Evolutionary conservation across 2,113 vertebrate genomes (phyloP), one percentile per base, ranked within the genome.

Genomic region (Percina caprodes): DNA sequence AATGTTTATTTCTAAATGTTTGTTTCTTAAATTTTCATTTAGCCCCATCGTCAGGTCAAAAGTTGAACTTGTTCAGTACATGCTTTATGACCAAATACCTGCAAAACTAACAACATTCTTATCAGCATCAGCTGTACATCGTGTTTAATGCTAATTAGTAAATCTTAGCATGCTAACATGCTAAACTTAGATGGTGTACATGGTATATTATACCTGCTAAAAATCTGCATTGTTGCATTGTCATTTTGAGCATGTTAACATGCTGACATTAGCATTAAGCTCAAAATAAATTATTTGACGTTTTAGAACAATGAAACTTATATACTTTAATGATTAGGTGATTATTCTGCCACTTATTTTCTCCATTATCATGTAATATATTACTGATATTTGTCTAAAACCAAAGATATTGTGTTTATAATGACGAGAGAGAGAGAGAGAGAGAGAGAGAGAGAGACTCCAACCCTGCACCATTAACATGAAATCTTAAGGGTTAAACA

Each of bases 401-500:
- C 7, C 8, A 48, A n/a, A 55, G 2, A 42, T 11, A 11, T 42
- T 42, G 10, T 42, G 10, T 42, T 42, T 42, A 14, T 14, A 26
- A 21, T n/a, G n/a, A n/a, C n/a, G n/a, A n/a, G n/a, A n/a, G n/a
- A n/a, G n/a, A n/a, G n/a, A n/a, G n/a, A n/a, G n/a, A n/a, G n/a
- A n/a, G n/a, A n/a, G n/a, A n/a, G n/a, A n/a, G n/a, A n/a, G n/a
- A n/a, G n/a, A n/a, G n/a, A n/a, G n/a, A n/a, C n/a, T n/a, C 30
- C 52, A 61, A 60, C 11, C 21, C 13, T 66, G 42, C 55, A 21
- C 46, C 33, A 72, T 77, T 48, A 74, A 26, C 70, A 60, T 66
- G 69, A 62, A 84, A 83, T 39, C 67, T 35, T n/a, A 74, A 30
- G 61, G 65, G 69, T 83, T 71, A 56, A 85, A 77, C 77, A 56